A percentile compares a stretch with the other conserved stretches of the same genome.
Conservation (phyloP, 2,797 vertebrate genomes). For the Carapus acus region DNA sequence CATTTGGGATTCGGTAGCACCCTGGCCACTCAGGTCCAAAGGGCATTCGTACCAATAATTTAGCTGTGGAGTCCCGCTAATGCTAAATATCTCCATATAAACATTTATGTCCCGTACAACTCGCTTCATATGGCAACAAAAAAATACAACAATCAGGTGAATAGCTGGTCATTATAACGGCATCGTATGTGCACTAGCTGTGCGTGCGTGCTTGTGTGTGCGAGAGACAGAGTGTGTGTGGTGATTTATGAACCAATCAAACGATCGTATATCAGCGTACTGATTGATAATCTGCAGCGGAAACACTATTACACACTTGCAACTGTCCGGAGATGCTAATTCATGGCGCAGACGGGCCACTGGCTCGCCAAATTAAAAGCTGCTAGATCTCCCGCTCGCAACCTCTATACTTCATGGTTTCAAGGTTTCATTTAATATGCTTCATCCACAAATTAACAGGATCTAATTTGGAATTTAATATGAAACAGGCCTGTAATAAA, state of each 20-base stretch:
- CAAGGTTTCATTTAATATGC: slow-evolving; percentile 69
- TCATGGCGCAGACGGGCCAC: slow-evolving; percentile 58
- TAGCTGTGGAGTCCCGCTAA: too few species aligned
- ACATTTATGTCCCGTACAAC: too few species aligned
- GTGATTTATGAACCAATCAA: slow-evolving; percentile 25
- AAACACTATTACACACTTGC: slow-evolving; percentile 61
- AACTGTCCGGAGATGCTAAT: slow-evolving; percentile 53
- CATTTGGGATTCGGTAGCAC: too few species aligned
- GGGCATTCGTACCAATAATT: too few species aligned
- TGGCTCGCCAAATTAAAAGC: slow-evolving; percentile 59
- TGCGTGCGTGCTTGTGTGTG: neutral
- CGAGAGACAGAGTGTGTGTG: neutral
- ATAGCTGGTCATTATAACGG: too few species aligned
- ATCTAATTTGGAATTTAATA: slow-evolving; percentile 68
- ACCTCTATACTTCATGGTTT: slow-evolving; percentile 63
- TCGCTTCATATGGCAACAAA: too few species aligned
- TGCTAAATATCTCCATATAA: too few species aligned
- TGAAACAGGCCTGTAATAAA: slow-evolving; percentile 56
- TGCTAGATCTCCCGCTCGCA: slow-evolving; percentile 56
- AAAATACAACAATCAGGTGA: too few species aligned
- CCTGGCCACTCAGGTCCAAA: too few species aligned
- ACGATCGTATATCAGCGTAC: slow-evolving; percentile 43
- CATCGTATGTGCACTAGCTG: too few species aligned
- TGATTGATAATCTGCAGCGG: slow-evolving; percentile 60
- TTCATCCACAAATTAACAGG: slow-evolving; percentile 62